Percentiles rank a stretch among this genome's conserved stretches.
Evolutionary conservation across 1,140 invertebrate genomes (phyloP).

Genomic region (Drosophila tani): DNA sequence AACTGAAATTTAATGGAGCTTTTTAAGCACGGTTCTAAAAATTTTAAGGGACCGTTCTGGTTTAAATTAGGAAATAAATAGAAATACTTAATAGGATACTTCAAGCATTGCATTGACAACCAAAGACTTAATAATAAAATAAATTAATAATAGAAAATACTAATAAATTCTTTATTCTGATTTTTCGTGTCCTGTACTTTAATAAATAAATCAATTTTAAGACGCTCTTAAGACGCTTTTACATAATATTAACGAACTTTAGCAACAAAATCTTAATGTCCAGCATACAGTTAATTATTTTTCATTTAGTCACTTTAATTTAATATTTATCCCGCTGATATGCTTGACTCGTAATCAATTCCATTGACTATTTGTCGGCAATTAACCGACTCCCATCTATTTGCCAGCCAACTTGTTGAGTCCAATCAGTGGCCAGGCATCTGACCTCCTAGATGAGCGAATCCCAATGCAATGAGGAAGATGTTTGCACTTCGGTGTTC

Average conservation of each 20-base stretch:
- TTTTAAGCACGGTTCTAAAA: no score
- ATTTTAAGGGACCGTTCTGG: no score
- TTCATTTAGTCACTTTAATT: background rate
- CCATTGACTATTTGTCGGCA: slow-evolving; percentile 19
- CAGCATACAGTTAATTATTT: background rate
- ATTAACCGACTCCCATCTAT: slow-evolving; percentile 21
- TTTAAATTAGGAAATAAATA: no score
- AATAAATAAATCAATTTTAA: no score
- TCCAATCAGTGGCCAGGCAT: slow-evolving; percentile 27
- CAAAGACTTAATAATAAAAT: no score
- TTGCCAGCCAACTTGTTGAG: slow-evolving; percentile 25
- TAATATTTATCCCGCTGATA: background rate
- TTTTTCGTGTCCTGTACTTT: no score
- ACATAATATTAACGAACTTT: background rate
- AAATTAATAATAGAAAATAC: no score
- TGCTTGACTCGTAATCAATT: background rate
- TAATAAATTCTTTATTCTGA: no score
- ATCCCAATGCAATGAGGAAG: slow-evolving; percentile 62
- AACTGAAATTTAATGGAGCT: no score
- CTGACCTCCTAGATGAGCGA: slow-evolving; percentile 50
- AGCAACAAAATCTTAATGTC: background rate
- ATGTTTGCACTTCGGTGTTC: slow-evolving; percentile 25
- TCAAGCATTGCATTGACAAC: no score
- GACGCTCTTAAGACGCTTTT: no score
- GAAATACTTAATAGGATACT: no score